Conservation (phyloP, 2,888 invertebrate genomes). For the Phlogophora meticulosa region DNA sequence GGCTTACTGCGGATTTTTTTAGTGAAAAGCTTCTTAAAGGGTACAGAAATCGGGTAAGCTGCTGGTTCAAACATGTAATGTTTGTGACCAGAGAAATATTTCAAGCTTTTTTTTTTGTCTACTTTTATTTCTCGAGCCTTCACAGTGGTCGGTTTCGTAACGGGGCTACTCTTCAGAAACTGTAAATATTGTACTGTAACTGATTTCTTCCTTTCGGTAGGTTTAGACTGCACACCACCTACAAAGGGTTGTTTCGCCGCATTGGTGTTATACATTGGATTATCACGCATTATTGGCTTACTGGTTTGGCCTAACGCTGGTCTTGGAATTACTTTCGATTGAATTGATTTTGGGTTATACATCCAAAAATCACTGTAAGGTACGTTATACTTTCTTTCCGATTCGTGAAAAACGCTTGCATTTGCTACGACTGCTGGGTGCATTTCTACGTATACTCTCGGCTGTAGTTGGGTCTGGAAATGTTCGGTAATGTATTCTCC, state of each 20-base stretch:
- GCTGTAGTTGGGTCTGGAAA: constrained; percentile 2
- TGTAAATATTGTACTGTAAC: constrained; percentile 39
- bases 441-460: constrained; percentile 3
- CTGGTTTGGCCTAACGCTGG: constrained; percentile 4
- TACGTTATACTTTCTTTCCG: constrained; percentile 2
- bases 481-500: constrained; percentile 14
- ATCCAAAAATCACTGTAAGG: constrained; percentile 43
- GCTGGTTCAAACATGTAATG: constrained; percentile 62
- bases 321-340: background rate
- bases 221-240: background rate
- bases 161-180: constrained; percentile 39
- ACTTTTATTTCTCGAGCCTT: constrained; percentile 28
- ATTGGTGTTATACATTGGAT: constrained; percentile 9
- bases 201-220: constrained; percentile 3
- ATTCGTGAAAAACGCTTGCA: constrained; percentile 25
- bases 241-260: constrained; percentile 2
- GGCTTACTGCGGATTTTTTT: constrained; percentile 55
- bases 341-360: constrained; percentile 9
- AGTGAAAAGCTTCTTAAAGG: constrained; percentile 46
- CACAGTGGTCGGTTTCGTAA: constrained; percentile 12
- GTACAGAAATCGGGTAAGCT: constrained; percentile 59
- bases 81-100: constrained; percentile 62
- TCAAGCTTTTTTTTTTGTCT: constrained; percentile 61
- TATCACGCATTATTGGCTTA: constrained; percentile 13
- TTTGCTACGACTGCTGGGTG: constrained; percentile 17